A percentile compares a stretch with the other conserved stretches of the same genome.
phyloP scores from a whole-genome alignment of 53 echinoderm and acorn worm genomes.

The Crossaster papposus region DNA sequence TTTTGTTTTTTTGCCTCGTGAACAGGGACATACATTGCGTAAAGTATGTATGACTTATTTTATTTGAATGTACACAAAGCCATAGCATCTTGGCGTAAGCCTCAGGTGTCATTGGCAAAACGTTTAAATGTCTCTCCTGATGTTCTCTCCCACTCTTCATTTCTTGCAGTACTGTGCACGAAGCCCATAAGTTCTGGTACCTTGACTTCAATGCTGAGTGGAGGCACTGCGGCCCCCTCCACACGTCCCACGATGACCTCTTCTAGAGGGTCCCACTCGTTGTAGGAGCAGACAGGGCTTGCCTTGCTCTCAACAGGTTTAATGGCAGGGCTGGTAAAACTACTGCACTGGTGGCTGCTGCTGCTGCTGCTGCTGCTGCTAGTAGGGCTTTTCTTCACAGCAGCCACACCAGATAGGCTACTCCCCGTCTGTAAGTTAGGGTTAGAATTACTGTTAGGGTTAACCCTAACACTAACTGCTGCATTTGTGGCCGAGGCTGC shows the following conservation, averaged over 20 bases:
- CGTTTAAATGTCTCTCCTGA: too few relatives aligned
- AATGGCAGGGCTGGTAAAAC: not conserved
- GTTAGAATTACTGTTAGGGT: too few relatives aligned
- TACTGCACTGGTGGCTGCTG: conserved; percentile 31
- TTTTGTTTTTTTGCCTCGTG: too few relatives aligned
- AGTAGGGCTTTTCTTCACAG: not conserved
- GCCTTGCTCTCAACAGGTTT: conserved; percentile 15
- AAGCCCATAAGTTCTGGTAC: conserved; percentile 53
- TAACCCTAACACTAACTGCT: too few relatives aligned
- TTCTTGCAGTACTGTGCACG: too few relatives aligned
- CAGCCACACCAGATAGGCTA: not conserved
- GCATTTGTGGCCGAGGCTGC: not conserved
- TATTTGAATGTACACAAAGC: too few relatives aligned
- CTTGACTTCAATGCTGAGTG: conserved; percentile 85
- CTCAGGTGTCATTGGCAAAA: too few relatives aligned
- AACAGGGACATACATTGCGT: too few relatives aligned
- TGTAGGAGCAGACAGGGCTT: conserved; percentile 91
- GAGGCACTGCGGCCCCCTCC: conserved; percentile 91
- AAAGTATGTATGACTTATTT: too few relatives aligned
- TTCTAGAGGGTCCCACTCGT: conserved; percentile 96
- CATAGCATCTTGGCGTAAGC: too few relatives aligned
- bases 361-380: not conserved
- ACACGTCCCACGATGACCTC: conserved; percentile 94
- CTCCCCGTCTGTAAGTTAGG: too few relatives aligned
- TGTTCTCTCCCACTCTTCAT: too few relatives aligned